phyloP scores from a whole-genome alignment of 2,113 vertebrate species.

The Chaenocephalus aceratus region DNA sequence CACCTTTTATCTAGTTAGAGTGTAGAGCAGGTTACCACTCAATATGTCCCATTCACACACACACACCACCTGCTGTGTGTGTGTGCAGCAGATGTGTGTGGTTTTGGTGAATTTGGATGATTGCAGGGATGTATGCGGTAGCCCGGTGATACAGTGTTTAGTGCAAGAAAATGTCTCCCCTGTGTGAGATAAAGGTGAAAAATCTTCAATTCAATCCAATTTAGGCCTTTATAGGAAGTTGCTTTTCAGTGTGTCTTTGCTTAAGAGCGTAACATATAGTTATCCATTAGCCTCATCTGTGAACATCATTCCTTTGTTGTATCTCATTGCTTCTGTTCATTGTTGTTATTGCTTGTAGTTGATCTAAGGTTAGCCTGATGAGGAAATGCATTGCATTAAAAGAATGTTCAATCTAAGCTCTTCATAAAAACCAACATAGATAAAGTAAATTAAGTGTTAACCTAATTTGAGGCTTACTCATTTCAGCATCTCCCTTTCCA shows the following conservation, averaged over 20 bases:
- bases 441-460: constrained; percentile 27
- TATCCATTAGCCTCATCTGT: constrained; percentile 64
- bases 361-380: constrained; percentile 11
- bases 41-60: constrained; percentile 65
- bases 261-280: constrained; percentile 42
- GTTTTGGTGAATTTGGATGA: constrained; percentile 34
- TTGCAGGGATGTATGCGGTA: constrained; percentile 51
- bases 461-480: constrained; percentile 51
- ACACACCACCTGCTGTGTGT: constrained; percentile 73
- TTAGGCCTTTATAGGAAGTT: constrained; percentile 36
- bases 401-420: constrained; percentile 9
- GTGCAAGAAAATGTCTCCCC: constrained; percentile 45
- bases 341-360: constrained; percentile 31
- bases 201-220: constrained; percentile 41
- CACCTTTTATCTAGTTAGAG: constrained; percentile 85
- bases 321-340: constrained; percentile 33
- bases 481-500: constrained; percentile 39
- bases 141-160: constrained; percentile 49
- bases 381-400: constrained; percentile 14
- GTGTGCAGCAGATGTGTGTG: constrained; percentile 51
- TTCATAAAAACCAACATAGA: constrained; percentile 28
- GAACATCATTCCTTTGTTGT: constrained; percentile 51
- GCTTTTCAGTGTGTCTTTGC: constrained; percentile 19
- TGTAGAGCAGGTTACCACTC: constrained; percentile 81
- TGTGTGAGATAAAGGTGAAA: constrained; percentile 31